Conservation (phyloP, 2,888 invertebrate genomes). For the Fragum whitleyi region DNA sequence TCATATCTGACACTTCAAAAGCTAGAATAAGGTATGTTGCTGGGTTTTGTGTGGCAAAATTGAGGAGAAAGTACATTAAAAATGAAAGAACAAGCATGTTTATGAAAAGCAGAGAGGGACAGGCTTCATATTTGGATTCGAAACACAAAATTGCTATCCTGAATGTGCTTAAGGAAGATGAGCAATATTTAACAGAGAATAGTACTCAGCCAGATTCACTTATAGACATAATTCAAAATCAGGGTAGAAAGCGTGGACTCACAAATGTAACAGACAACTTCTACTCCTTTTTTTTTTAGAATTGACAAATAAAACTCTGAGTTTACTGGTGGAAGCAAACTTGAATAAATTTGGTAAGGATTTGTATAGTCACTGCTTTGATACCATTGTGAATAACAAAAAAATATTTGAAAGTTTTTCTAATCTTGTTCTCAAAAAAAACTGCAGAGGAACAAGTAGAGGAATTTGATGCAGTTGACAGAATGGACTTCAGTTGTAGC, state of each 20-base stretch:
- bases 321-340: slow-evolving; percentile 1
- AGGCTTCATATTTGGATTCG: slow-evolving; percentile 8
- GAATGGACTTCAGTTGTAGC: background rate
- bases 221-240: too few relatives aligned
- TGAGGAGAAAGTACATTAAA: slow-evolving; percentile 14
- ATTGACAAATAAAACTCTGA: too few relatives aligned
- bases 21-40: slow-evolving; percentile 33
- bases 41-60: slow-evolving; percentile 24
- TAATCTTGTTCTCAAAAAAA: background rate
- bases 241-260: slow-evolving; percentile 10
- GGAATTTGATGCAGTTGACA: background rate
- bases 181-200: slow-evolving; percentile 18
- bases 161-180: slow-evolving; percentile 34
- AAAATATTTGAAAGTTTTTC: slow-evolving; percentile 9
- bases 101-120: background rate
- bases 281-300: slow-evolving; percentile 9
- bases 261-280: slow-evolving; percentile 29
- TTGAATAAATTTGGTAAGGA: slow-evolving; percentile 16
- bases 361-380: slow-evolving; percentile 16
- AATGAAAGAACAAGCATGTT: slow-evolving; percentile 9
- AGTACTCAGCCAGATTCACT: slow-evolving; percentile 27
- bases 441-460: background rate
- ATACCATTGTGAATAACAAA: background rate
- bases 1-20: slow-evolving; percentile 10
- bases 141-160: slow-evolving; percentile 25